phyloP scores from a whole-genome alignment of 2,113 vertebrate species.

The Lamprologus callipterus region DNA sequence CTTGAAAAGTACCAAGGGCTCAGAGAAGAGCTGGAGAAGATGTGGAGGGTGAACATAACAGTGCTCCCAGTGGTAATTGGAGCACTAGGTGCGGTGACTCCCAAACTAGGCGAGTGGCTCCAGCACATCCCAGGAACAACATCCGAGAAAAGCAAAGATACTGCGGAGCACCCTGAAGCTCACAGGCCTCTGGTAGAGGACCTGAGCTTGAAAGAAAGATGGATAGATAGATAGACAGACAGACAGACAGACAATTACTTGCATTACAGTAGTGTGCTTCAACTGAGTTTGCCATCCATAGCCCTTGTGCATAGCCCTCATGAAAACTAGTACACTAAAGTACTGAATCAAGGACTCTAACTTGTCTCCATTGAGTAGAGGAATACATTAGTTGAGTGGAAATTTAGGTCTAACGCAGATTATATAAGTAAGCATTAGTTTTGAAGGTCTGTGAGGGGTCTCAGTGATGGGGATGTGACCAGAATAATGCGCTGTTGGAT shows the following conservation, averaged over 20 bases:
- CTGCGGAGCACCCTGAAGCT: not conserved
- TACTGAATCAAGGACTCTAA: not conserved
- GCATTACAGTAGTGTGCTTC: not conserved
- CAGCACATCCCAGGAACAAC: not conserved
- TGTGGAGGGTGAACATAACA: not conserved
- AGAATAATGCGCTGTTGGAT: constrained; percentile 39
- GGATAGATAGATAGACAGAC: rapidly evolving
- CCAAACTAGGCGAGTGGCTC: not conserved
- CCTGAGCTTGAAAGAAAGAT: not conserved
- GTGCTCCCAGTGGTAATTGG: not conserved
- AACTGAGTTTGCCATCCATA: not conserved
- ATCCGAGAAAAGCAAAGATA: not conserved
- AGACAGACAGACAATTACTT: not conserved
- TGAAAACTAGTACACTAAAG: not conserved
- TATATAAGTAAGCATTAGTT: constrained; percentile 43
- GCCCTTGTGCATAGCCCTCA: not conserved
- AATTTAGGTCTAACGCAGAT: constrained; percentile 22
- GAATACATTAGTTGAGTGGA: not conserved
- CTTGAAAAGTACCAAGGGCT: not conserved
- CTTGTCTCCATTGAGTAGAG: not conserved
- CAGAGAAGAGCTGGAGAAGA: not conserved
- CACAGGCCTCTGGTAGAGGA: not conserved
- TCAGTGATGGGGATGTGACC: constrained; percentile 41
- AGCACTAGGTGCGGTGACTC: not conserved
- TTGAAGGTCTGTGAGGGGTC: constrained; percentile 25